These are phyloP conservation scores for Prunella himalayana DNA, from an alignment of 2,113 vertebrate genomes.

Conservation along the genomic window DNA sequence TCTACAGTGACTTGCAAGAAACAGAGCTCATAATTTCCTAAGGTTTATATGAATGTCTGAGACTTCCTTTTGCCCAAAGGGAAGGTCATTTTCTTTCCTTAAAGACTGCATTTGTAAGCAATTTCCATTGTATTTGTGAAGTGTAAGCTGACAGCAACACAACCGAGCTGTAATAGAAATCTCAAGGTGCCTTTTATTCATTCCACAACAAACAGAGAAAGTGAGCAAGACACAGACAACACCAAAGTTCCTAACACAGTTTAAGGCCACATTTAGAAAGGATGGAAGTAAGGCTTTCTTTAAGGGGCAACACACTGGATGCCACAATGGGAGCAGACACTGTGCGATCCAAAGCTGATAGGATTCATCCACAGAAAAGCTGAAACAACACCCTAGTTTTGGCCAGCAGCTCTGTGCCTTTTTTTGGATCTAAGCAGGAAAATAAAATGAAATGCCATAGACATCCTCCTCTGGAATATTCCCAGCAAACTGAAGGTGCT, in stretches of 20 bases:
- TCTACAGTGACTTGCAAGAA: background rate
- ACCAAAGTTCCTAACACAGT: constrained; percentile 56
- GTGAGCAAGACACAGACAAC: constrained; percentile 47
- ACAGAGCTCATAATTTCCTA: constrained; percentile 10
- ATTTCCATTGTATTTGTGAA: constrained; percentile 30
- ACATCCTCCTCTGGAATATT: constrained; percentile 2
- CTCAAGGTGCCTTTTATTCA: constrained; percentile 58
- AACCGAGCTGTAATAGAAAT: background rate
- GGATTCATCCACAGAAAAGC: constrained; percentile 17
- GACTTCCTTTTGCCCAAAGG: constrained; percentile 28
- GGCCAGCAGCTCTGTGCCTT: background rate
- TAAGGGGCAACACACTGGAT: constrained; percentile 12
- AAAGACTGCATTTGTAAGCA: constrained; percentile 44
- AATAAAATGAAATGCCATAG: background rate
- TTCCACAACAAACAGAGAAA: constrained; percentile 19
- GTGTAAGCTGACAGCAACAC: constrained; percentile 29
- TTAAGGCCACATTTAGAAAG: constrained; percentile 79
- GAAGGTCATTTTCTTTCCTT: constrained; percentile 21
- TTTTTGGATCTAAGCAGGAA: background rate
- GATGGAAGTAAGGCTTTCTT: constrained; percentile 77
- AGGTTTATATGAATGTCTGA: background rate
- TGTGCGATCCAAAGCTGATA: background rate
- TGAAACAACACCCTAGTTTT: background rate
- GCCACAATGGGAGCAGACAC: constrained; percentile 41
- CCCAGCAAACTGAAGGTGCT: constrained; percentile 53